These are phyloP conservation scores for Lysandra coridon DNA, from an alignment of 2,888 invertebrate species.

Conservation along the genomic window DNA sequence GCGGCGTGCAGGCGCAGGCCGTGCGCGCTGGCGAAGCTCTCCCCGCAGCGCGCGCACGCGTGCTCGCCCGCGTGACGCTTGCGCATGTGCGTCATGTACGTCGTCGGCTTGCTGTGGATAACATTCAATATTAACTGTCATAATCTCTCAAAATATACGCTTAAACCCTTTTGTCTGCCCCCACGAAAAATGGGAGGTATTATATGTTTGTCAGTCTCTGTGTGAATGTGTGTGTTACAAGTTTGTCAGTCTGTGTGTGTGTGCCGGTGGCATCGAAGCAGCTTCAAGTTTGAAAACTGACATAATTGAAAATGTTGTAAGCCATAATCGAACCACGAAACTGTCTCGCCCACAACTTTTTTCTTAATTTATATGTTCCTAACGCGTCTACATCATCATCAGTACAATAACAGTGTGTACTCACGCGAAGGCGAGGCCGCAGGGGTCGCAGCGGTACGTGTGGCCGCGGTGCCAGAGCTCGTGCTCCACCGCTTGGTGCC, in stretches of 20 bases:
- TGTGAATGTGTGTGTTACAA: too few species aligned
- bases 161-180: too few species aligned
- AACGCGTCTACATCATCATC: too few species aligned
- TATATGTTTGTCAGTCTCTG: too few species aligned
- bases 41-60: slow-evolving; percentile 58
- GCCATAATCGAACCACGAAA: too few species aligned
- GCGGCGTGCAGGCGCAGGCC: slow-evolving; percentile 59
- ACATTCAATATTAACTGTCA: neutral
- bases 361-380: too few species aligned
- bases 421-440: slow-evolving; percentile 59
- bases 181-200: too few species aligned
- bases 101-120: slow-evolving; percentile 55
- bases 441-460: slow-evolving; percentile 60
- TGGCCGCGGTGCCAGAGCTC: slow-evolving; percentile 66
- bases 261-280: too few species aligned
- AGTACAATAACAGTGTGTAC: slow-evolving; percentile 9
- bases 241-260: too few species aligned
- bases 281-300: too few species aligned
- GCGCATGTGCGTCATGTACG: slow-evolving; percentile 62
- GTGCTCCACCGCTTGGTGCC: slow-evolving; percentile 65
- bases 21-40: slow-evolving; percentile 54
- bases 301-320: too few species aligned
- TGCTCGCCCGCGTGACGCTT: slow-evolving; percentile 54
- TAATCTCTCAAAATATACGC: too few species aligned
- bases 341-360: neutral